Base-by-base conservation (phyloP, 1,140 invertebrate species). In the Lordiphosa mommai region DNA sequence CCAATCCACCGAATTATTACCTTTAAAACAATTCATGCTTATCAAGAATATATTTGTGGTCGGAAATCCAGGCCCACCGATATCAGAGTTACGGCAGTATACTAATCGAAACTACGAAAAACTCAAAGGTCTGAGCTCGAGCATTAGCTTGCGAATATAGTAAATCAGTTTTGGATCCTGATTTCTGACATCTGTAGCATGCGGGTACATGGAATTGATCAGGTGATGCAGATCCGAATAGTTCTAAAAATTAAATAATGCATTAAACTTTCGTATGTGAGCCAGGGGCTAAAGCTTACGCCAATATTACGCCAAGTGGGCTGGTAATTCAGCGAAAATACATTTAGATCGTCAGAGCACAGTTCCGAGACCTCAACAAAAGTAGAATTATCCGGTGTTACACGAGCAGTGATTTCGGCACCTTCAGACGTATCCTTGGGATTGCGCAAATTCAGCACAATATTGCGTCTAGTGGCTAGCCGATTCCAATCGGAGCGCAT, bases 251-350 rank as follows among this genome's bases (percentile, higher is more conserved):
- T 6, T 10, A 29, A 10, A 8, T 0, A 0, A 13, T 17, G 0
- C 3, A 32, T 8, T 7, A 7, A 5, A 17, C 10, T 12, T 10
- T 2, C 6, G 14, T 4, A 16, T 14, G 7, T 20, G 8, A 14
- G 12, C 12, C 1, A 4, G 4, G n/a, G 7, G 0, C 3, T 30
- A 0, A 3, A 43, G n/a, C 56, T 27, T 65, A 86, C 85, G 36
- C 69, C 72, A 34, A 87, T 77, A 20, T 87, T 87, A 0, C 85
- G 61, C 85, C 85, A 87, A 0, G 85, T 87, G 0, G 36, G 36
- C 2, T 36, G 37, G 46, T 82, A 87, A 7, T 50, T 4, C 13
- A 87, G 44, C 0, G 49, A 57, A 2, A 71, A 16, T 1, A 38
- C n/a, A 13, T 72, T 33, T 1, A 73, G 14, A 47, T 80, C 23